phyloP scores from a whole-genome alignment of 2,113 vertebrate species.

The Gallinago undulata region DNA sequence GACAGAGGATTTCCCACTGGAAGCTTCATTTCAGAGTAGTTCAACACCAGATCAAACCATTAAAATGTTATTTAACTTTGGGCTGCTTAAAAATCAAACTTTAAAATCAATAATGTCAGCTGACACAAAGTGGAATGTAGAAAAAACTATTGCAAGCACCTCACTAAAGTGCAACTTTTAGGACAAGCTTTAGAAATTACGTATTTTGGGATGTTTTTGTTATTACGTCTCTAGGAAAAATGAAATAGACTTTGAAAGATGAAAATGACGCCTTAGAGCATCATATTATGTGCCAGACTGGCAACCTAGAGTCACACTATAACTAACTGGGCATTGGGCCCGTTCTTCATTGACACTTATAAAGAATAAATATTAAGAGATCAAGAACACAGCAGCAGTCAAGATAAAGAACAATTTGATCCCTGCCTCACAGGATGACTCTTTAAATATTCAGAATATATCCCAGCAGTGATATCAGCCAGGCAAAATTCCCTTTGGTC shows the following conservation, averaged over 20 bases:
- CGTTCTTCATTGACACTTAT: neutral
- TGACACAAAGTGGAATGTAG: neutral
- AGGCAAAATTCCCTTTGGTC: neutral
- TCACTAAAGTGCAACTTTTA: neutral
- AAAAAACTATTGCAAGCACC: neutral
- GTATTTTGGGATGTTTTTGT: neutral
- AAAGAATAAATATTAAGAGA: neutral
- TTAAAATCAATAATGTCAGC: neutral
- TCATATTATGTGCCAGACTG: neutral
- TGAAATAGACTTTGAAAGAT: neutral
- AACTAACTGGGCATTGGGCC: neutral
- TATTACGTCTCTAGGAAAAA: neutral
- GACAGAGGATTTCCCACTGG: neutral
- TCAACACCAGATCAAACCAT: rapidly evolving
- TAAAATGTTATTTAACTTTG: neutral
- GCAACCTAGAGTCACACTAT: neutral
- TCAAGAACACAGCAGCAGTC: neutral
- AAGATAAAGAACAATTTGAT: neutral
- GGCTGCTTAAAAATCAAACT: neutral
- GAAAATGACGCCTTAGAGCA: neutral
- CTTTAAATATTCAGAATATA: neutral
- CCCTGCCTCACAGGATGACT: neutral
- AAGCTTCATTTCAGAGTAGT: neutral
- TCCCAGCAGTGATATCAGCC: neutral
- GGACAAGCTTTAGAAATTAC: neutral